Base-by-base conservation (phyloP, 1,140 invertebrate species). In the Papilio helenus region DNA sequence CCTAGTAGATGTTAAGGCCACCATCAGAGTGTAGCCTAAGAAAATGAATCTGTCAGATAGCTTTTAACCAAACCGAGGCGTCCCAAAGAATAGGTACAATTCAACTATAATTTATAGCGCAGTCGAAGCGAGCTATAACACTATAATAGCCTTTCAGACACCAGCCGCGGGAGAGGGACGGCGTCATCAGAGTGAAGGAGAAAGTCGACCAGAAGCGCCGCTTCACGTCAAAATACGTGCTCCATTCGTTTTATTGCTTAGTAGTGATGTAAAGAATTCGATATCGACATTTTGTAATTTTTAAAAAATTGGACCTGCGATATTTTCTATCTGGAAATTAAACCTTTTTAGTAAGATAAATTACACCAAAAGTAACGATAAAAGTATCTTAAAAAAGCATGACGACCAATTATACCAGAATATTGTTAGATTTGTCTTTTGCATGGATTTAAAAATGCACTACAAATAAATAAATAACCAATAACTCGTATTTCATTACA, bases 191-290 rank as follows among this genome's bases (percentile, higher is more conserved):
- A n/a, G 80, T n/a, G 90, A 94, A 82, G 8, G 86, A 79, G 90
- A 93, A 18, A 85, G 49, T 58, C 77, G 89, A 93, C 91, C 93
- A 94, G 93, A 94, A 94, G 93, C 93, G 93, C 93, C 93, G 91
- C 91, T 92, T 89, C 86, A 92, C 92, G 93, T 94, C 93, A 94
- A 94, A 94, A 94, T 94, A 94, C 92, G 92, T 93, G 93, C 89
- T 89, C 88, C 91, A 90, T 92, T 94, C 93, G 92, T 92, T 94
- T 94, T 94, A 94, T 94, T 93, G 85, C 91, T 84, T 83, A 83
- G 86, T 76, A 76, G 83, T 83, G 84, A 29, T 79, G 20, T 42
- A 73, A 12, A 68, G 71, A n/a, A n/a, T n/a, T 84, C 86, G 89
- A 90, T 88, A 87, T 92, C 88, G 89, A 90, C 86, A 82, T 34